Evolutionary conservation across 2,113 vertebrate genomes (phyloP).

Genomic region (Orcinus orca): DNA sequence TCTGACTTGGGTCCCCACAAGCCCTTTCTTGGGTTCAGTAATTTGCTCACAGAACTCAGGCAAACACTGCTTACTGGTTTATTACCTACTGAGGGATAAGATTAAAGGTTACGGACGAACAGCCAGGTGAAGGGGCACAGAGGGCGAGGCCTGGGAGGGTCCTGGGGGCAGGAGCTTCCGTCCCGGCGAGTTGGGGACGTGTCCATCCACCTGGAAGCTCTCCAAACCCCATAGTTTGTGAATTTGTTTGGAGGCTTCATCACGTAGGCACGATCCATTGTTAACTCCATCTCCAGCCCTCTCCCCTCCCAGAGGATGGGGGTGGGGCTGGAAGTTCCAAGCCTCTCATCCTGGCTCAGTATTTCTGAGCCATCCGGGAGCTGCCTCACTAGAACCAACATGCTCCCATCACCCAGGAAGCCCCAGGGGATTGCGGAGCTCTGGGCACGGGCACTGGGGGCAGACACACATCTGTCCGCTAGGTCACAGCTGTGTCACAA

Average conservation of each 20-base stretch:
- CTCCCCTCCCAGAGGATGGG: background rate
- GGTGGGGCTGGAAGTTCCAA: too few species aligned
- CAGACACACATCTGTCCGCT: background rate
- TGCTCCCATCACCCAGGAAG: background rate
- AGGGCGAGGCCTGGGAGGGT: background rate
- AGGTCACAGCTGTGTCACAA: background rate
- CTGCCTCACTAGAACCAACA: accelerated
- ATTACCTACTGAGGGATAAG: background rate
- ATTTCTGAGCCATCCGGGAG: background rate
- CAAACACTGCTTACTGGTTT: accelerated
- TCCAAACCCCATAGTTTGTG: background rate
- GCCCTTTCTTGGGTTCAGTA: background rate
- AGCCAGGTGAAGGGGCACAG: background rate
- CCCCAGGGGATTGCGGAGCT: background rate
- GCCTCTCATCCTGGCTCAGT: background rate
- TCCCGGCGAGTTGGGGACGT: too few species aligned
- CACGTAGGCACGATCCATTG: accelerated
- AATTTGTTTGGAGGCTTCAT: background rate
- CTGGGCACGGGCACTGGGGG: background rate
- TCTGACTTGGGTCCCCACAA: background rate
- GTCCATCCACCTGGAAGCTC: background rate
- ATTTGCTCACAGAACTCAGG: background rate
- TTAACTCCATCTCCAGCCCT: background rate
- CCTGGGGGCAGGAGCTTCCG: background rate
- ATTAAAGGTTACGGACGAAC: accelerated